Evolutionary conservation across 2,797 vertebrate genomes (phyloP).

Genomic region (Graptemys geographica): DNA sequence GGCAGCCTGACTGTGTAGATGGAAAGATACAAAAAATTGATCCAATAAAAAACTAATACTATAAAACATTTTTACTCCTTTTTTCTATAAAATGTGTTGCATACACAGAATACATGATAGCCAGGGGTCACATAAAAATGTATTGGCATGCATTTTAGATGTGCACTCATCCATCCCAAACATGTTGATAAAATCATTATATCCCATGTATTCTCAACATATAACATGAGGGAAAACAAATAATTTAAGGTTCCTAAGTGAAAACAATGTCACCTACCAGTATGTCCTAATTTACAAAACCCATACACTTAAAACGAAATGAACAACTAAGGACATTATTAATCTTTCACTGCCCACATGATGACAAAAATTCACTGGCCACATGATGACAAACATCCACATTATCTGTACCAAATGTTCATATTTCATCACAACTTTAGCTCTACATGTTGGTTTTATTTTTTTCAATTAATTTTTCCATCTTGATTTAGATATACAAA

Average conservation of each 20-base stretch:
- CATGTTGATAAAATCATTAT: not conserved
- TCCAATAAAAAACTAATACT: not conserved
- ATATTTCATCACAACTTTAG: not conserved
- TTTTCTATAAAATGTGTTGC: not conserved
- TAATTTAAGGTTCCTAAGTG: not conserved
- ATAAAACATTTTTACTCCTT: not conserved
- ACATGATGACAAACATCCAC: not conserved
- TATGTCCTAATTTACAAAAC: not conserved
- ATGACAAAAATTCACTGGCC: not conserved
- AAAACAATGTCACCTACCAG: not conserved
- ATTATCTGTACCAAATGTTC: not conserved
- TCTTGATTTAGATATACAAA: not conserved
- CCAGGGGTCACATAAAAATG: not conserved
- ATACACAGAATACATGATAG: not conserved
- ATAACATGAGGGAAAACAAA: not conserved
- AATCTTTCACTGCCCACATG: not conserved
- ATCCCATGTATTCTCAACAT: not conserved
- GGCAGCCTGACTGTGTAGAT: not conserved
- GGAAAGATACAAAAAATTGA: not conserved
- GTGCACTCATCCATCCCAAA: not conserved
- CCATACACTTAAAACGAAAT: not conserved
- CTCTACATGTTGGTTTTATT: not conserved
- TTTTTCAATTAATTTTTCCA: not conserved
- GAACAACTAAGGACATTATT: not conserved
- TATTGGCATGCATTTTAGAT: not conserved